phyloP scores from a whole-genome alignment of 1,140 invertebrate genomes.

The Dendroctonus valens region DNA sequence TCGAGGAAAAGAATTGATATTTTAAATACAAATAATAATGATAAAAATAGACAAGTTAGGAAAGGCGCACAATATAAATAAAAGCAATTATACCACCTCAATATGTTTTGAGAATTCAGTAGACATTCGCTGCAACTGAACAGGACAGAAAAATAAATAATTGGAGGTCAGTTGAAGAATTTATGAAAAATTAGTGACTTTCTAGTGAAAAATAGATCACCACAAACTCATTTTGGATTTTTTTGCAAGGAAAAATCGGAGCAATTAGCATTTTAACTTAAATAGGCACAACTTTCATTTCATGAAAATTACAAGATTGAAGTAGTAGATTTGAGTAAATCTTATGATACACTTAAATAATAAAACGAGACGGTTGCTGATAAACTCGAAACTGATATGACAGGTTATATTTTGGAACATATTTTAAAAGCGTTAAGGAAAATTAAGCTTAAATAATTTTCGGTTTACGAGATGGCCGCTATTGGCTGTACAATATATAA shows the following conservation, averaged over 20 bases:
- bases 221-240: too few relatives aligned
- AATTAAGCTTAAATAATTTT: constrained; percentile 9
- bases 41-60: too few relatives aligned
- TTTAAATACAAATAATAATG: too few relatives aligned
- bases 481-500: constrained; percentile 27
- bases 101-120: too few relatives aligned
- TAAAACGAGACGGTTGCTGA: background rate
- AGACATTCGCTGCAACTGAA: too few relatives aligned
- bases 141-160: too few relatives aligned
- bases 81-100: too few relatives aligned
- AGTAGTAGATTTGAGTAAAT: background rate
- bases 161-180: too few relatives aligned
- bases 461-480: constrained; percentile 11
- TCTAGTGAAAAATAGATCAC: too few relatives aligned
- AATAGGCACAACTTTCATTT: background rate
- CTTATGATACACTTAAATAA: background rate
- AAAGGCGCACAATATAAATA: too few relatives aligned
- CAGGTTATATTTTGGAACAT: constrained; percentile 18
- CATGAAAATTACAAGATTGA: background rate
- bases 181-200: too few relatives aligned
- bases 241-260: background rate
- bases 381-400: constrained; percentile 3
- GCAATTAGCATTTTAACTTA: background rate
- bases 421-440: constrained; percentile 11
- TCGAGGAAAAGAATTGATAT: too few relatives aligned